A percentile compares a stretch with the other conserved stretches of the same genome.
Conservation (phyloP, 2,113 vertebrate species). For the Dromaius novaehollandiae region DNA sequence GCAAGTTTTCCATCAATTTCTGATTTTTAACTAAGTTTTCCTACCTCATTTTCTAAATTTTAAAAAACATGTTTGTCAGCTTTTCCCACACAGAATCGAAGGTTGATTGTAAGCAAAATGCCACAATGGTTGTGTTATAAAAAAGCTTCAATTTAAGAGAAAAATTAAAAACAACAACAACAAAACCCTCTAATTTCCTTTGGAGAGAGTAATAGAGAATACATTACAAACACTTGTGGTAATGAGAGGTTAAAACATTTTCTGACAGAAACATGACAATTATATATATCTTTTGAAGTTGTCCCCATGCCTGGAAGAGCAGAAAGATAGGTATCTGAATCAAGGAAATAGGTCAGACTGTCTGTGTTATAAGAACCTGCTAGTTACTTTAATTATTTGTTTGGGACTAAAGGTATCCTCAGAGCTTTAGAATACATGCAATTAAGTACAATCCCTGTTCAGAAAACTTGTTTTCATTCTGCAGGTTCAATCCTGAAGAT, state of each 20-base stretch:
- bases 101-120: neutral
- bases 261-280: neutral
- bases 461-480: neutral
- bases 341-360: neutral
- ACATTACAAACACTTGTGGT: neutral
- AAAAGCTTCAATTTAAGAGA: neutral
- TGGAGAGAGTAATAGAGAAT: neutral
- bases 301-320: neutral
- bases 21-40: neutral
- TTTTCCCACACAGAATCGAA: neutral
- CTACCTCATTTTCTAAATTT: neutral
- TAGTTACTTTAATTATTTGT: neutral
- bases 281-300: neutral
- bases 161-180: neutral
- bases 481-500: neutral
- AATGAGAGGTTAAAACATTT: neutral
- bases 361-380: neutral
- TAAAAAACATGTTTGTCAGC: neutral
- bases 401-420: neutral
- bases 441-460: neutral
- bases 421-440: neutral
- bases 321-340: neutral
- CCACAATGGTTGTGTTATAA: neutral
- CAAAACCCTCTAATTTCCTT: neutral
- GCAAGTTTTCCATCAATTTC: neutral